phyloP scores from a whole-genome alignment of 30 jellyfish, hydroid and myxozoan genomes.

The Aurelia sp. region DNA sequence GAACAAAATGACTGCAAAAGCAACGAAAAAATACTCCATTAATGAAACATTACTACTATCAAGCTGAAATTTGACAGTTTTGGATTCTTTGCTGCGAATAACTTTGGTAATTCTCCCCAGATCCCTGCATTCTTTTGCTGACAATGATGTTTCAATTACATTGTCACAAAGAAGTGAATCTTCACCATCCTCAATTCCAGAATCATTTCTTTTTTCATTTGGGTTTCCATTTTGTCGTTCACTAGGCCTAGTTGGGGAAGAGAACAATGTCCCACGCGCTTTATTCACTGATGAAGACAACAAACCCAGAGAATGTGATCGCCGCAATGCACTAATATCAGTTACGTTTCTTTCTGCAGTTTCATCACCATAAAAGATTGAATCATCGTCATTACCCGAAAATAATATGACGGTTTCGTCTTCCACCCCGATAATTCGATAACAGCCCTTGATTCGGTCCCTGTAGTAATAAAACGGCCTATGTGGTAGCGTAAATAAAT shows the following conservation, averaged over 20 bases:
- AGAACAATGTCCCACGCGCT: neutral
- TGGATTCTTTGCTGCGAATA: conserved; percentile 50
- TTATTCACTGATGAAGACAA: conserved; percentile 11
- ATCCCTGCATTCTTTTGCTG: conserved; percentile 64
- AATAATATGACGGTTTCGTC: conserved; percentile 97
- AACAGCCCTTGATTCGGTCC: conserved; percentile 98
- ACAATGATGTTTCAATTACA: conserved; percentile 55
- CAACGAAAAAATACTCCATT: conserved; percentile 27
- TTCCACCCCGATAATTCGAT: conserved; percentile 96
- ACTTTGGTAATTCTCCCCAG: conserved; percentile 64
- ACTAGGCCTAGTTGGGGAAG: neutral
- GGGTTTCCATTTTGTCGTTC: neutral
- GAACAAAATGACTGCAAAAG: conserved; percentile 23
- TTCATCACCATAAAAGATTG: conserved; percentile 85
- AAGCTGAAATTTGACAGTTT: conserved; percentile 57
- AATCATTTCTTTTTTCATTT: conserved; percentile 72
- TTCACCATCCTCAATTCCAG: conserved; percentile 97
- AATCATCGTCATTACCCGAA: conserved; percentile 99
- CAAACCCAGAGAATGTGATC: conserved; percentile 48
- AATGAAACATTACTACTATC: conserved; percentile 1
- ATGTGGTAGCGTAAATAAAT: conserved; percentile 89
- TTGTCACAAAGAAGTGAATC: conserved; percentile 54
- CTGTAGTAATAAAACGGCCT: conserved; percentile 96
- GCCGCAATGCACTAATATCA: conserved; percentile 39
- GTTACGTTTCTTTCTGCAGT: conserved; percentile 19